Evolutionary conservation across 2,113 vertebrate species (phyloP).

Genomic region (Henicopernis longicauda): DNA sequence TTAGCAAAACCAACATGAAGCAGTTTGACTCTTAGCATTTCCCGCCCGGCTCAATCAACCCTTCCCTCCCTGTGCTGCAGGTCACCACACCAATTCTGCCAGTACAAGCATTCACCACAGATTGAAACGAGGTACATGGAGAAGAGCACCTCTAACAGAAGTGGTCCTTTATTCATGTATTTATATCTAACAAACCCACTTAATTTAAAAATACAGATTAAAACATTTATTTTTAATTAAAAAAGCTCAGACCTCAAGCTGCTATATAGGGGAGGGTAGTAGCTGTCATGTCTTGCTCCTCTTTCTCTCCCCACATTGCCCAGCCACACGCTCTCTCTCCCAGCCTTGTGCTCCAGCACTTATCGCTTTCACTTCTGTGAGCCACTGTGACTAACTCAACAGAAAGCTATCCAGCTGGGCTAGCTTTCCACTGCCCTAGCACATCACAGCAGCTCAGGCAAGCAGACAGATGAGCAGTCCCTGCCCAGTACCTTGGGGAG

Average conservation of each 20-base stretch:
- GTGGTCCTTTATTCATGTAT: not conserved
- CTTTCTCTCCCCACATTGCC: not conserved
- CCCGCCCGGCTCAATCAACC: accelerated
- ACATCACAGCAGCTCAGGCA: not conserved
- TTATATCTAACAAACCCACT: not conserved
- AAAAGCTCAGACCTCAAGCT: not conserved
- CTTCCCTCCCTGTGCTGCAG: not conserved
- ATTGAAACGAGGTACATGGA: not conserved
- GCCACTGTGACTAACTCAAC: not conserved
- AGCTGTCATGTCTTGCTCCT: not conserved
- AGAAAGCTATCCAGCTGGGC: not conserved
- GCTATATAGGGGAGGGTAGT: not conserved
- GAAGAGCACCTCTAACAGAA: not conserved
- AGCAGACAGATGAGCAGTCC: not conserved
- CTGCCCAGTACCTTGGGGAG: not conserved
- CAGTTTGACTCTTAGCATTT: not conserved
- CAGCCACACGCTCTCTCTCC: not conserved
- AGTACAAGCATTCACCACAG: not conserved
- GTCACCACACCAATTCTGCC: not conserved
- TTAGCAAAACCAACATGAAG: not conserved
- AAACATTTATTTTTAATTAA: not conserved
- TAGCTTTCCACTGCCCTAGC: not conserved
- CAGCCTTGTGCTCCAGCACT: not conserved
- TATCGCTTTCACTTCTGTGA: not conserved
- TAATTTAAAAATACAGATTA: not conserved